Percentiles rank a stretch among this genome's conserved stretches.
Conservation (phyloP, 2,113 vertebrate genomes). For the Bungarus multicinctus region DNA sequence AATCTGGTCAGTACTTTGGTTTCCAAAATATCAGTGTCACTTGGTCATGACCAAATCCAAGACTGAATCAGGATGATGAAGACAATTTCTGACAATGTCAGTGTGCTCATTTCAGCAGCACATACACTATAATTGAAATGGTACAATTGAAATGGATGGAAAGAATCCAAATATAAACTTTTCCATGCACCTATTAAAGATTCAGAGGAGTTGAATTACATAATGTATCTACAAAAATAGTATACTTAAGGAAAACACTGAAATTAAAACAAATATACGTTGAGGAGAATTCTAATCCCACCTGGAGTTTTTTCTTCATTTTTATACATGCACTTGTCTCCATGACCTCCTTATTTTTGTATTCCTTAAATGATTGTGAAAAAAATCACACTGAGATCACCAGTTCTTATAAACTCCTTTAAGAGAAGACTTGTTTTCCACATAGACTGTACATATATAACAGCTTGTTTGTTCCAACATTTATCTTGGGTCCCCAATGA, state of each 20-base stretch:
- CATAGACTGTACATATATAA: neutral
- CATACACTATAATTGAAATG: neutral
- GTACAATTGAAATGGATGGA: neutral
- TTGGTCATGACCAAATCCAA: neutral
- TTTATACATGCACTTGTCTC: neutral
- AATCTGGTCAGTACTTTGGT: neutral
- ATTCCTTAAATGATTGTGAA: neutral
- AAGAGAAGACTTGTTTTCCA: fast-evolving
- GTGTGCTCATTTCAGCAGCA: neutral
- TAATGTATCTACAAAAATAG: neutral
- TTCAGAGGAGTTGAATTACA: neutral
- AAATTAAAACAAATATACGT: neutral
- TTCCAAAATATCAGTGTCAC: neutral
- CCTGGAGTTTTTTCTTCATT: neutral
- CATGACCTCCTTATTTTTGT: neutral
- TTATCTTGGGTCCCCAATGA: fast-evolving
- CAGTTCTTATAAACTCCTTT: neutral
- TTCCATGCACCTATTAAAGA: neutral
- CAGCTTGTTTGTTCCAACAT: slow-evolving; percentile 11
- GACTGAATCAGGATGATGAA: neutral
- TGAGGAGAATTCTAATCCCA: neutral
- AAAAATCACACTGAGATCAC: neutral
- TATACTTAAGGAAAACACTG: neutral
- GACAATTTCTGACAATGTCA: neutral
- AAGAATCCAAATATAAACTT: neutral